Evolutionary conservation across 2,888 invertebrate genomes (phyloP).

Genomic region (Ariolimax columbianus): DNA sequence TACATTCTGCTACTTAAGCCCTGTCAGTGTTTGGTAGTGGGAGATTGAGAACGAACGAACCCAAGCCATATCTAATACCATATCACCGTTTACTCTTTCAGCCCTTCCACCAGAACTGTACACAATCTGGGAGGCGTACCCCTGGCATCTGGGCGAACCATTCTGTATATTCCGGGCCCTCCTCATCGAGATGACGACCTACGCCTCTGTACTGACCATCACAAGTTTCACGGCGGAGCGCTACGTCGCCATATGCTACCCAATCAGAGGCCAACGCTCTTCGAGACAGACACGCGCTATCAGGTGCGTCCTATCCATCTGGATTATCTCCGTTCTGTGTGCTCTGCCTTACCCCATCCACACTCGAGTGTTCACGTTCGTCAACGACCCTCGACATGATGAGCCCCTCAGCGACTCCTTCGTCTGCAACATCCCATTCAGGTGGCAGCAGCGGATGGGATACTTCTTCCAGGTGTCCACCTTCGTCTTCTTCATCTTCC

Average conservation of each 20-base stretch:
- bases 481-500: conserved; percentile 89
- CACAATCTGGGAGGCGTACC: conserved; percentile 80
- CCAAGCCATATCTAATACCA: not conserved
- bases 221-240: conserved; percentile 94
- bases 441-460: conserved; percentile 65
- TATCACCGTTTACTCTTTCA: conserved; percentile 61
- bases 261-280: conserved; percentile 89
- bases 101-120: conserved; percentile 80
- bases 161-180: conserved; percentile 80
- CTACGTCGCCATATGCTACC: conserved; percentile 93
- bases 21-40: no score
- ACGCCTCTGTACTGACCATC: conserved; percentile 93
- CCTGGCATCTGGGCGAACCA: conserved; percentile 78
- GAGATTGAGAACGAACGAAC: no score
- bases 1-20: no score
- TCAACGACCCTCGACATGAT: conserved; percentile 59
- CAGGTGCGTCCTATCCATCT: conserved; percentile 87
- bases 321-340: conserved; percentile 87
- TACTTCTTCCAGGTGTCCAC: conserved; percentile 88
- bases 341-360: conserved; percentile 81
- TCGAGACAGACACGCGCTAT: conserved; percentile 89
- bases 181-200: conserved; percentile 84
- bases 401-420: conserved; percentile 66
- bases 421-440: conserved; percentile 71
- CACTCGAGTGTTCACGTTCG: conserved; percentile 69